These are phyloP conservation scores for Phoeniculus purpureus DNA, from an alignment of 2,797 vertebrate genomes.

Conservation along the genomic window DNA sequence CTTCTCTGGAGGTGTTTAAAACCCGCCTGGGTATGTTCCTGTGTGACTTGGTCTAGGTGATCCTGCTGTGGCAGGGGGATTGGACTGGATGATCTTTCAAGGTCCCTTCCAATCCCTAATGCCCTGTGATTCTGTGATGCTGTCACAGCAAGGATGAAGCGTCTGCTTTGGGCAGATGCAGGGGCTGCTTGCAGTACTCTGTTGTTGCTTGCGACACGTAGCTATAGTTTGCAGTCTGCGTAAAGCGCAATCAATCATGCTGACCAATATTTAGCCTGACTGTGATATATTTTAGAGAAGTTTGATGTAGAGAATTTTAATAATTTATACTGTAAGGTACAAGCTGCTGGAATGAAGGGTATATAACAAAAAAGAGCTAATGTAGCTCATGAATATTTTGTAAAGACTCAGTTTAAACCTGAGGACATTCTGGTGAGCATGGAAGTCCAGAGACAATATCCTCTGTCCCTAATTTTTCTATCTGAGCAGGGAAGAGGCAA, in stretches of 20 bases:
- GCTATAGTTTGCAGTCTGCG: constrained; percentile 12
- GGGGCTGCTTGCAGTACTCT: constrained; percentile 18
- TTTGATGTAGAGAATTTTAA: not conserved
- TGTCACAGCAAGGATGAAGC: not conserved
- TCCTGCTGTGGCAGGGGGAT: too few species aligned
- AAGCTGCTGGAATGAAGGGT: not conserved
- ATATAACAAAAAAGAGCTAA: not conserved
- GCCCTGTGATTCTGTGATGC: not conserved
- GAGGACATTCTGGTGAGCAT: not conserved
- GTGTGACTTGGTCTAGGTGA: too few species aligned
- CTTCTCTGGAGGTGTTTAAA: too few species aligned
- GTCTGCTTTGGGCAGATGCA: constrained; percentile 10
- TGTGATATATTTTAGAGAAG: constrained; percentile 11
- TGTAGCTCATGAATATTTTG: not conserved
- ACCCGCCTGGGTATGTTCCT: too few species aligned
- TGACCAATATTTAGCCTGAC: constrained; percentile 23
- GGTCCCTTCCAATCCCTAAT: too few species aligned
- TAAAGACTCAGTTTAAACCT: not conserved
- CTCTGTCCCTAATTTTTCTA: not conserved
- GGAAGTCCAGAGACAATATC: rapidly evolving
- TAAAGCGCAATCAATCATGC: constrained; percentile 3
- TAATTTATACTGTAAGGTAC: not conserved
- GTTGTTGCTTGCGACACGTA: not conserved
- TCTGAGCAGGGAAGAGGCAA: not conserved
- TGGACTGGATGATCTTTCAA: too few species aligned